Percentiles rank a stretch among this genome's conserved stretches.
Evolutionary conservation across 2,113 vertebrate genomes (phyloP).

Genomic region (Salvator merianae): DNA sequence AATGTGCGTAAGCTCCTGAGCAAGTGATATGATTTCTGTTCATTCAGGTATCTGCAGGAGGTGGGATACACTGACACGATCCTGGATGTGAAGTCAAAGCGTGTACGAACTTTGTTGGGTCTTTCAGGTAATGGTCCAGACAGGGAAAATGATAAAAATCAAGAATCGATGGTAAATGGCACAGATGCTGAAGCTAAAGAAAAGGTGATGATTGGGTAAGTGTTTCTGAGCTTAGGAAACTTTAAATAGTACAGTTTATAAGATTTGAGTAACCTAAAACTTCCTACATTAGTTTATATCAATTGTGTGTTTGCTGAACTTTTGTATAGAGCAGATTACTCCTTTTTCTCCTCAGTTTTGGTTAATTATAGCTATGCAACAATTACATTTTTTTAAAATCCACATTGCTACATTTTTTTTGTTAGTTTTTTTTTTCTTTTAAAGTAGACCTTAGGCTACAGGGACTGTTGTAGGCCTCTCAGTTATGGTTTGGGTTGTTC

Average conservation of each 20-base stretch:
- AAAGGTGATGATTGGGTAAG: constrained; percentile 86
- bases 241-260: not conserved
- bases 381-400: not conserved
- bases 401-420: not conserved
- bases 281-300: constrained; percentile 9
- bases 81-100: constrained; percentile 94
- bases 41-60: constrained; percentile 91
- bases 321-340: not conserved
- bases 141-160: constrained; percentile 79
- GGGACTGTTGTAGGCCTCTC: not conserved
- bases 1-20: constrained; percentile 7
- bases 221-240: constrained; percentile 31
- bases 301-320: not conserved
- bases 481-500: not conserved
- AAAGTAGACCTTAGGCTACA: not conserved
- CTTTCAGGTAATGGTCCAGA: constrained; percentile 86
- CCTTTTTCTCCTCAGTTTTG: not conserved
- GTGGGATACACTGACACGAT: constrained; percentile 95
- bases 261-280: not conserved
- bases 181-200: constrained; percentile 86
- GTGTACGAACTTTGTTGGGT: constrained; percentile 88
- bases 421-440: not conserved
- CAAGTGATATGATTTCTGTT: constrained; percentile 57
- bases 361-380: not conserved
- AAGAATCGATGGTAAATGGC: constrained; percentile 92